Evolutionary conservation across 2,797 vertebrate species (phyloP), one percentile per base, ranked within the genome.

Genomic region (Botia almorhae): DNA sequence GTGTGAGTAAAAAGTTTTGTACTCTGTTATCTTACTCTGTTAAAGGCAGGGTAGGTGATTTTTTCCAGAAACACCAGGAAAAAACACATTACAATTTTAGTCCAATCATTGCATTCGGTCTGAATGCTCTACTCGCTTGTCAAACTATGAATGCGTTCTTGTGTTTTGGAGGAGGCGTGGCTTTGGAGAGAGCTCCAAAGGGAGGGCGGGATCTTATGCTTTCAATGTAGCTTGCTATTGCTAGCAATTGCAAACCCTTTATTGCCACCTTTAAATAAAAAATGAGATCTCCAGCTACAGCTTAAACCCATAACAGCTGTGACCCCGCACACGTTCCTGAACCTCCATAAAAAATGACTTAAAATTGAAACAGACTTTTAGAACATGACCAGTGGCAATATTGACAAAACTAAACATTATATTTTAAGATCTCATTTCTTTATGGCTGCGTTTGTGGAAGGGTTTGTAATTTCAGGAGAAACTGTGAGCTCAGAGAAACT

Each of bases 381-480:
- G 33, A 76, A 43, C n/a, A 55, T 17, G 23, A 17, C 23, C 17
- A 23, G 36, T 14, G 61, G 69, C 23, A 8, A 67, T 55, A 76
- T 21, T 82, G 12, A 51, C 17, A 67, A 67, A 58, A 60, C 33
- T 61, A 26, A 21, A 39, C 46, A 67, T 76, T 69, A 72, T 63
- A 48, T 75, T 79, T 69, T 78, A 55, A 61, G 7, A 12, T 68
- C 23, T 58, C 0, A 12, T 58, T 78, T 50, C 50, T 83, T 39
- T 39, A 60, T 14, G 17, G 23, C 55, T 36, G 33, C n/a, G 6
- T 48, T 74, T 69, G 51, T 7, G 23, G 56, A 58, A 21, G 17
- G 16, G 23, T 71, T 71, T 77, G 70, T 76, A 79, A 53, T 72
- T 82, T 70, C 46, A 56, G 14, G 29, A 74, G 53, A 17, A 53